Evolutionary conservation across 2,888 invertebrate genomes (phyloP), one percentile per base, ranked within the genome.

Genomic region (Archips crataeganus): DNA sequence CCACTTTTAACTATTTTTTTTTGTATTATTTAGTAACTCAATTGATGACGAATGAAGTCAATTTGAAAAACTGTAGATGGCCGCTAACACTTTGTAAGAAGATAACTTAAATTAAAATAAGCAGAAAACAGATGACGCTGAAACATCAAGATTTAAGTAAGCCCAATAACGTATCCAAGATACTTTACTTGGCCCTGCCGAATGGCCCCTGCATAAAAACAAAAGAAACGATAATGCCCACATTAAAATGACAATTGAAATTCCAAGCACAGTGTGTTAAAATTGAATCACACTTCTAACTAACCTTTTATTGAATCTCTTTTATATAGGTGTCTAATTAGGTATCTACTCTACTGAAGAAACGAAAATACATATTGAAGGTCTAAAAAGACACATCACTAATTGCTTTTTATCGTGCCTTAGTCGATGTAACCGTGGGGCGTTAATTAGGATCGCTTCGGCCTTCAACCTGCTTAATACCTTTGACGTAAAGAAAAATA

Each of bases 401-500:
- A 65, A 65, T 65, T 65, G 51, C 49, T 65, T 51, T 65, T 47
- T 65, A 65, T 49, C 65, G 64, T 64, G 64, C 49, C 49, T 34
- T 34, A 63, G 64, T 64, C 34, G 64, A 34, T 34, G 47, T 63
- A 63, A 63, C 39, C 65, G 36, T 8, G 13, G 32, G 57, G 36
- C 36, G 51, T 10, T 65, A 65, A 65, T 65, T 65, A 65, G 13
- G 36, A 62, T 36, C 36, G 42, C 5, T 23, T 36, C n/a, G 36
- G 36, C 51, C 49, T 51, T 36, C 36, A 39, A 47, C 34, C 36
- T 3, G n/a, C 49, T 36, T n/a, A 49, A 64, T 61, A 23, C 54
- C 54, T 54, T 32, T 10, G 57, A n/a, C 32, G 11, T 57, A 11
- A 10, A 32, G 32, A 57, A 54, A 54, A 57, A 23, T 54, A 23